Conservation (phyloP, 2,888 invertebrate genomes). For the Parnassius glacialis region DNA sequence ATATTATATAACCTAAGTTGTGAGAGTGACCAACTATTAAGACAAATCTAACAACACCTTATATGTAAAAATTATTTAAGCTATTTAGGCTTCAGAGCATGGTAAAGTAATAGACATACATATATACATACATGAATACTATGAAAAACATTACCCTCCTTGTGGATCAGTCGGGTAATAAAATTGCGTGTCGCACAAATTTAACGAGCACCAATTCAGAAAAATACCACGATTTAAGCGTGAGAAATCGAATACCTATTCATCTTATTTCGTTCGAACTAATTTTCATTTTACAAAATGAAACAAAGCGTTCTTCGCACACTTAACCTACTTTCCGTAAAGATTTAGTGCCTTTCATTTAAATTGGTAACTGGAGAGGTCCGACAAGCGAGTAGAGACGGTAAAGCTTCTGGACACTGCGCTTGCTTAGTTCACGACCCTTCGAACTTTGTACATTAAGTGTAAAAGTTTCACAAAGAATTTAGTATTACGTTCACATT, state of each 20-base stretch:
- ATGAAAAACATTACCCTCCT: too few species aligned
- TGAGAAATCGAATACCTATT: neutral
- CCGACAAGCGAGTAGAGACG: neutral
- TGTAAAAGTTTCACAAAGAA: neutral
- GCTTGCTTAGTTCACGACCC: slow-evolving; percentile 1
- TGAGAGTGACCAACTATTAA: too few species aligned
- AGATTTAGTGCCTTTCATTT: slow-evolving; percentile 8
- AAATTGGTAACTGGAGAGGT: slow-evolving; percentile 1
- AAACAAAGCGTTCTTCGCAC: slow-evolving; percentile 7
- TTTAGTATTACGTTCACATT: neutral
- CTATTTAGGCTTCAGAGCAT: too few species aligned
- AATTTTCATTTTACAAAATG: slow-evolving; percentile 5
- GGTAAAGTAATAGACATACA: too few species aligned
- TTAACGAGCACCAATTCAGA: neutral
- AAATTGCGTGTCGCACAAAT: neutral
- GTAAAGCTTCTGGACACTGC: neutral
- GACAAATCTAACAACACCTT: too few species aligned
- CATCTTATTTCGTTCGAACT: neutral
- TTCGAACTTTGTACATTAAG: slow-evolving; percentile 1
- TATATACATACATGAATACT: too few species aligned
- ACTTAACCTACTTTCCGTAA: slow-evolving; percentile 3
- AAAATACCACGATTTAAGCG: neutral
- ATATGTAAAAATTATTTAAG: too few species aligned
- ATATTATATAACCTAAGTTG: too few species aligned
- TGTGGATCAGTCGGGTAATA: too few species aligned